phyloP scores from a whole-genome alignment of 2,888 invertebrate species.

The Chymomyza caudatula region DNA sequence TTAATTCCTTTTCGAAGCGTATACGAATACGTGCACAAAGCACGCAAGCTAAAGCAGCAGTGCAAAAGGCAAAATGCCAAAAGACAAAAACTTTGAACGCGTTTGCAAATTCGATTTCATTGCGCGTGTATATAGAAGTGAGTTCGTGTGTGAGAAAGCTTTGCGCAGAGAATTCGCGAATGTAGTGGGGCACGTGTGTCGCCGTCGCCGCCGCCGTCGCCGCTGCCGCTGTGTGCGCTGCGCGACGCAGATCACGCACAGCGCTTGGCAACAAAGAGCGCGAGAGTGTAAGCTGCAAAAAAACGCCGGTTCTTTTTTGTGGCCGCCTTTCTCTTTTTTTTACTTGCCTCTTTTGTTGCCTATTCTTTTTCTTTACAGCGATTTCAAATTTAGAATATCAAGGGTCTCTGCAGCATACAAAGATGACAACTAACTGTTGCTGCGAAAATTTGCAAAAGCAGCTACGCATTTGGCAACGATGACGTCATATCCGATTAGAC shows the following conservation, averaged over 20 bases:
- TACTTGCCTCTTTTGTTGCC: constrained; percentile 24
- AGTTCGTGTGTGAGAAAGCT: not conserved
- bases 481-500: constrained; percentile 69
- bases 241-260: constrained; percentile 54
- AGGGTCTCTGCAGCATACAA: constrained; percentile 49
- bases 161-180: constrained; percentile 56
- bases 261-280: constrained; percentile 59
- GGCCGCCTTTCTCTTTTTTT: constrained; percentile 20
- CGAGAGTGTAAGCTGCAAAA: constrained; percentile 24
- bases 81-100: constrained; percentile 44
- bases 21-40: constrained; percentile 38
- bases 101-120: constrained; percentile 57
- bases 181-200: constrained; percentile 77
- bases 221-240: constrained; percentile 46
- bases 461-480: constrained; percentile 36
- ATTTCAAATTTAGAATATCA: constrained; percentile 76
- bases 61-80: constrained; percentile 21
- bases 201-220: constrained; percentile 21
- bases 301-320: constrained; percentile 67
- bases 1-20: constrained; percentile 52
- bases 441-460: constrained; percentile 14
- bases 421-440: constrained; percentile 36
- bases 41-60: constrained; percentile 3
- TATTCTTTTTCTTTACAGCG: constrained; percentile 55
- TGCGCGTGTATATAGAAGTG: not conserved